phyloP scores from a whole-genome alignment of 2,888 invertebrate species.

The Sphaerophoria rueppellii region DNA sequence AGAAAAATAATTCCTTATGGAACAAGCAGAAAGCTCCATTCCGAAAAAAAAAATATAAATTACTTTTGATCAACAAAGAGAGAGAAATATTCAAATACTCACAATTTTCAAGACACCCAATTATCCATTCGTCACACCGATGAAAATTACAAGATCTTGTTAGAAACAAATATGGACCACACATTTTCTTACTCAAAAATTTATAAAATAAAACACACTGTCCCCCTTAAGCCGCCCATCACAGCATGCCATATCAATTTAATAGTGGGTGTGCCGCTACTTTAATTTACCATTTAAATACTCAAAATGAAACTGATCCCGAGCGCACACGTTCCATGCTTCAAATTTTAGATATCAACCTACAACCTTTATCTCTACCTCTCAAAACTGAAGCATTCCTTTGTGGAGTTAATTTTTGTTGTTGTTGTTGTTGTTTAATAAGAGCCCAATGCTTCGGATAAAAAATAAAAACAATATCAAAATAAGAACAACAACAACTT shows the following conservation, averaged over 20 bases:
- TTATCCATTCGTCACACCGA: constrained; percentile 15
- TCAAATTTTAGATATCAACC: constrained; percentile 7
- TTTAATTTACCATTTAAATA: constrained; percentile 66
- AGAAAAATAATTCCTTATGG: no score
- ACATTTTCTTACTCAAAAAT: not conserved
- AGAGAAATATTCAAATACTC: no score
- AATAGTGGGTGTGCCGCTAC: constrained; percentile 67
- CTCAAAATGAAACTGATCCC: constrained; percentile 29
- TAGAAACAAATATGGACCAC: constrained; percentile 16
- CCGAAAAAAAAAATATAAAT: no score
- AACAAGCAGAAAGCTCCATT: no score
- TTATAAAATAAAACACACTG: not conserved
- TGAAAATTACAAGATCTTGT: constrained; percentile 2
- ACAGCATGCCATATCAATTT: constrained; percentile 26
- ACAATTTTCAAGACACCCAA: not conserved
- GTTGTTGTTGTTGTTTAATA: constrained; percentile 8
- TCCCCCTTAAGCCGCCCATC: constrained; percentile 17
- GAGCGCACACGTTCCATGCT: constrained; percentile 23
- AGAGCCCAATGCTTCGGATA: constrained; percentile 4
- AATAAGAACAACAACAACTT: constrained; percentile 50
- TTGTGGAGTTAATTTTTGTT: constrained; percentile 38
- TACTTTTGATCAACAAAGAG: no score
- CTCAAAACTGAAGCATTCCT: constrained; percentile 33
- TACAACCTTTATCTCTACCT: constrained; percentile 10
- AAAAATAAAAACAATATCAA: constrained; percentile 10